Conservation (phyloP, 2,888 invertebrate species). For the Keiferia lycopersicella region DNA sequence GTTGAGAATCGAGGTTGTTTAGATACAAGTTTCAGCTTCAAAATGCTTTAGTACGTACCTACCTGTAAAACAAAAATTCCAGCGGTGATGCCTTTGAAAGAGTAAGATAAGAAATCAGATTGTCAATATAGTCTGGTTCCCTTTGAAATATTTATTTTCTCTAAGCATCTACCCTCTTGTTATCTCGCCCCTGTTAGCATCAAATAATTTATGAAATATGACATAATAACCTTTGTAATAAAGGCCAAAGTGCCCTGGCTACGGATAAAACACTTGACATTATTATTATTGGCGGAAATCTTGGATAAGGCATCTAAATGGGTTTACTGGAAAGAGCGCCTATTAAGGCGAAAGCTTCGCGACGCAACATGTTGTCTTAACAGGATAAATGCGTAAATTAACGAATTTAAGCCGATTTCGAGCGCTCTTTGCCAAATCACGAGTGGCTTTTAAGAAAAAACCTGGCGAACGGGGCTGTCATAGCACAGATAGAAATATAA, state of each 20-base stretch:
- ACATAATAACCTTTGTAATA: constrained; percentile 72
- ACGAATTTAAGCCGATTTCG: neutral
- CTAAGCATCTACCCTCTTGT: constrained; percentile 43
- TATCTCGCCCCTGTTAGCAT: constrained; percentile 57
- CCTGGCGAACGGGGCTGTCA: no score
- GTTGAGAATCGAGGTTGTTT: no score
- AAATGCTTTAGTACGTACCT: no score
- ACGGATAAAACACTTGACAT: constrained; percentile 60
- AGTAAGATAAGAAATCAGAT: no score
- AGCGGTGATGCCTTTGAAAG: no score
- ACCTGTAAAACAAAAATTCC: no score
- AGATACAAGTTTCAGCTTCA: no score
- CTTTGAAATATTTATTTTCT: no score
- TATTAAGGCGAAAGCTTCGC: constrained; percentile 3
- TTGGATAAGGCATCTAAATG: constrained; percentile 35
- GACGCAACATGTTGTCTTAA: constrained; percentile 16
- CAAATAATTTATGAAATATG: constrained; percentile 75
- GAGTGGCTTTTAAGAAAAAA: neutral
- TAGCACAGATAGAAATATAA: no score
- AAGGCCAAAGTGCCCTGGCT: constrained; percentile 52
- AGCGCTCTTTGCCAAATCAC: neutral
- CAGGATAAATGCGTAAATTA: constrained; percentile 2
- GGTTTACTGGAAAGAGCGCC: constrained; percentile 23
- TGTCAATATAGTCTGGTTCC: no score
- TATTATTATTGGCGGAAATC: constrained; percentile 58